Percentiles rank a stretch among this genome's conserved stretches.
Evolutionary conservation across 1,140 invertebrate species (phyloP).

Genomic region (Homalodisca vitripennis): DNA sequence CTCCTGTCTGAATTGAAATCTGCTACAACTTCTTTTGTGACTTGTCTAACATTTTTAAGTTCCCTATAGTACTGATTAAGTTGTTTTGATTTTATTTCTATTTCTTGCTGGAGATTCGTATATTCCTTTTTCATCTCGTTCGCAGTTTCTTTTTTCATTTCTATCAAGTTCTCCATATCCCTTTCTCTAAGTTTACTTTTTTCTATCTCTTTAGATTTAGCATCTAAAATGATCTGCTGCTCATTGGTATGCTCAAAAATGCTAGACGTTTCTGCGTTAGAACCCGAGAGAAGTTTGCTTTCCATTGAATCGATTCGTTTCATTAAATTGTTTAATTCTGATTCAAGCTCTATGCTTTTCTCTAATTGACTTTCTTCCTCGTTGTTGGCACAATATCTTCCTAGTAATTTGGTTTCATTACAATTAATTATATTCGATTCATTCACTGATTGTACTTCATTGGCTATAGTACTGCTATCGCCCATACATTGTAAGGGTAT

Average conservation of each 20-base stretch:
- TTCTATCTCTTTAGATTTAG: slow-evolving; percentile 63
- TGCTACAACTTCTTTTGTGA: slow-evolving; percentile 80
- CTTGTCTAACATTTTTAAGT: slow-evolving; percentile 59
- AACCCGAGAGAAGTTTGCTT: slow-evolving; percentile 81
- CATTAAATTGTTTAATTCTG: slow-evolving; percentile 12
- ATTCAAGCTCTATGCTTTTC: slow-evolving; percentile 2
- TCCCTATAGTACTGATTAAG: slow-evolving; percentile 70
- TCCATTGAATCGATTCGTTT: slow-evolving; percentile 68
- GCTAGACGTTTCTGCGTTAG: no score
- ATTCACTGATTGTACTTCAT: no score
- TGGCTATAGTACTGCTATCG: no score
- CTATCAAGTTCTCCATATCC: slow-evolving; percentile 84
- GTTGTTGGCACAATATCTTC: no score
- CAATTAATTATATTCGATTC: no score
- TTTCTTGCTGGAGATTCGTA: slow-evolving; percentile 84
- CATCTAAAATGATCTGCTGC: background rate
- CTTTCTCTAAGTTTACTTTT: slow-evolving; percentile 74
- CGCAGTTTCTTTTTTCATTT: slow-evolving; percentile 85
- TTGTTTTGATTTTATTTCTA: slow-evolving; percentile 87
- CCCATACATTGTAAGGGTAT: no score
- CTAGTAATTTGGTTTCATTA: no score
- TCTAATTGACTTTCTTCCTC: background rate
- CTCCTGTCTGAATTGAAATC: slow-evolving; percentile 76
- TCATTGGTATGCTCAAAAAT: slow-evolving; percentile 32
- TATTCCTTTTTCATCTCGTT: slow-evolving; percentile 82